Evolutionary conservation across 2,113 vertebrate species (phyloP).

Genomic region (Fregata magnificens): DNA sequence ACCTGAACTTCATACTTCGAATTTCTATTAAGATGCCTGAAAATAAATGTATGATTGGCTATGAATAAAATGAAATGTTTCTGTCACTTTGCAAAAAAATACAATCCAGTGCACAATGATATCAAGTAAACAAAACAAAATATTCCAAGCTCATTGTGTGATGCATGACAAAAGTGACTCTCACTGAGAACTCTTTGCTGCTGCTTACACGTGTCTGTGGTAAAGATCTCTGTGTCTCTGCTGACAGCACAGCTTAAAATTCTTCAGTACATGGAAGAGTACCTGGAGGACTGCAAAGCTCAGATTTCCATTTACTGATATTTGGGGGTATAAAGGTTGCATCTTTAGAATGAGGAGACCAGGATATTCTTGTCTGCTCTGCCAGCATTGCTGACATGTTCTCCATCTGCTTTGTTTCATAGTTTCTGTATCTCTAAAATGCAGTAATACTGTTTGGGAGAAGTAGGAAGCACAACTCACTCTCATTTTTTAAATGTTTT

Average conservation of each 20-base stretch:
- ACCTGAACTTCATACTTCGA: background rate
- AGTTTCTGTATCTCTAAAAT: background rate
- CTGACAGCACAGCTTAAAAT: background rate
- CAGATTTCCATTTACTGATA: background rate
- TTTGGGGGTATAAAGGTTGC: background rate
- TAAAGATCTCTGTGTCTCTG: background rate
- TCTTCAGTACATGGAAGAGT: background rate
- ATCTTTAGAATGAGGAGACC: background rate
- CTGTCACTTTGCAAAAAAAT: slow-evolving; percentile 8
- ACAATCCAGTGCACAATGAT: background rate
- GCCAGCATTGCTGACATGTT: background rate
- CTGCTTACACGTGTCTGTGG: background rate
- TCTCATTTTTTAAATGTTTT: background rate
- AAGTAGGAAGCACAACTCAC: background rate
- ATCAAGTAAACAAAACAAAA: slow-evolving; percentile 45
- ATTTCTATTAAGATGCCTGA: background rate
- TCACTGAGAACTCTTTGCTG: background rate
- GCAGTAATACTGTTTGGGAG: background rate
- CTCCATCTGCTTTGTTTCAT: background rate
- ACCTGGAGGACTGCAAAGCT: background rate
- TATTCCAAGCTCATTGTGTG: background rate
- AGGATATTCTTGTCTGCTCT: background rate
- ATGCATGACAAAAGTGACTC: slow-evolving; percentile 1
- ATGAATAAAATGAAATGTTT: background rate
- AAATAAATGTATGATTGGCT: background rate